Evolutionary conservation across 1,140 invertebrate species (phyloP).

Genomic region (Scylla paramamosain): DNA sequence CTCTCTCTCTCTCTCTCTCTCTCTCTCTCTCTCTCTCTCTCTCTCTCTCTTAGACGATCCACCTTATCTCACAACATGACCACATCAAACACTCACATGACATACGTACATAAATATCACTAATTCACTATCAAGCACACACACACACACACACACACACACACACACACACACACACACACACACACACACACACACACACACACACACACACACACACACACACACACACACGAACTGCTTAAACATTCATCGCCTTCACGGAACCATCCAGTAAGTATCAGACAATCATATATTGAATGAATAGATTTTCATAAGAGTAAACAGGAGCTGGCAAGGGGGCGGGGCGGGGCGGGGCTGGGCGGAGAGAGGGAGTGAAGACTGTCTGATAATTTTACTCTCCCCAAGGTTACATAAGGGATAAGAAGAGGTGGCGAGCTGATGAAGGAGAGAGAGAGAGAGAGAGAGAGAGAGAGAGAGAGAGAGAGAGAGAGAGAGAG

Average conservation of each 20-base stretch:
- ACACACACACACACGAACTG: background rate
- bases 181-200: too few species aligned
- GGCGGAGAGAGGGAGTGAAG: background rate
- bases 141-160: too few species aligned
- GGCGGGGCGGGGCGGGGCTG: too few species aligned
- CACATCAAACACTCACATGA: too few species aligned
- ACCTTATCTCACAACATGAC: background rate
- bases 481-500: too few species aligned
- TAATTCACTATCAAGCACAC: too few species aligned
- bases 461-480: background rate
- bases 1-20: conserved; percentile 20
- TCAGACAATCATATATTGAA: background rate
- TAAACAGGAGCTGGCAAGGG: too few species aligned
- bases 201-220: background rate
- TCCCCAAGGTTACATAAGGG: background rate
- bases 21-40: background rate
- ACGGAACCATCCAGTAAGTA: background rate
- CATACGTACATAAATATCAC: too few species aligned
- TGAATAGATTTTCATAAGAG: background rate
- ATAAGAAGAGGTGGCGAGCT: background rate
- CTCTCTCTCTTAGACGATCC: background rate
- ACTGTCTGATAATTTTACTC: background rate
- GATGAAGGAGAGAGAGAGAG: conserved; percentile 6
- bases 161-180: too few species aligned
- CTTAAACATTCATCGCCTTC: too few species aligned